Evolutionary conservation across 92 coral and sea anemone genomes (phyloP).

Genomic region (Micromussa lordhowensis): DNA sequence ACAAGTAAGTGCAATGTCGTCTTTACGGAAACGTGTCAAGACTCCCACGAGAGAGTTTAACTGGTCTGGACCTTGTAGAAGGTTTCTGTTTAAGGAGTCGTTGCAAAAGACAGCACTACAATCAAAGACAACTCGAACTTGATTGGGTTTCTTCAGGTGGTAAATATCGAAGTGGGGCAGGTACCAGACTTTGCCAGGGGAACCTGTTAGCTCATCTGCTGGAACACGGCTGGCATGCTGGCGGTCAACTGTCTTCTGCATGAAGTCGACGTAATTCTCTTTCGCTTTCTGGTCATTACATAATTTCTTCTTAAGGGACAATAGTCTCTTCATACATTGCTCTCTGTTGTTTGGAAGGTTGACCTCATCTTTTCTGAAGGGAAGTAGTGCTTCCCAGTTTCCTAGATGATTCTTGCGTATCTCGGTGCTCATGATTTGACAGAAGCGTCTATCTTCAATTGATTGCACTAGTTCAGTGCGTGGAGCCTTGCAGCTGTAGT

Average conservation of each 20-base stretch:
- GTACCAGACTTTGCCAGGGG: conserved; percentile 45
- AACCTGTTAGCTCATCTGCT: conserved; percentile 15
- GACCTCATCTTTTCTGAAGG: not conserved
- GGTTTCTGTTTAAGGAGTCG: no score
- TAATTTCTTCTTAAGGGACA: conserved; percentile 25
- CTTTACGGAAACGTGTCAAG: conserved; percentile 53
- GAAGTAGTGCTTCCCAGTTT: conserved; percentile 61
- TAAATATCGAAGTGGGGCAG: no score
- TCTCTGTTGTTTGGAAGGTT: not conserved
- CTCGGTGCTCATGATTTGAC: no score
- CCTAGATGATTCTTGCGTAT: conserved; percentile 50
- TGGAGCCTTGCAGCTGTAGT: conserved; percentile 58
- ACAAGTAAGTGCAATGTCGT: conserved; percentile 54
- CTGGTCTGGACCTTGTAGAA: no score
- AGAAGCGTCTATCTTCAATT: conserved; percentile 66
- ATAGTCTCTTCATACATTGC: not conserved
- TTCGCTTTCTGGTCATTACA: conserved; percentile 5
- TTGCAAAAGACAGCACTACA: no score
- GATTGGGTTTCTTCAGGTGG: conserved; percentile 63
- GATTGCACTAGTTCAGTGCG: conserved; percentile 73
- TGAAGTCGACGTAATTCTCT: conserved; percentile 52
- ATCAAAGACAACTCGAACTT: conserved; percentile 17
- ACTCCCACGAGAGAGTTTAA: conserved; percentile 57
- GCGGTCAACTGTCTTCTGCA: conserved; percentile 36
- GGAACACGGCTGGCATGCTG: conserved; percentile 51